Percentiles rank a stretch among this genome's conserved stretches.
These are phyloP conservation scores for Achroia grisella DNA, from an alignment of 1,140 invertebrate genomes.

Conservation along the genomic window DNA sequence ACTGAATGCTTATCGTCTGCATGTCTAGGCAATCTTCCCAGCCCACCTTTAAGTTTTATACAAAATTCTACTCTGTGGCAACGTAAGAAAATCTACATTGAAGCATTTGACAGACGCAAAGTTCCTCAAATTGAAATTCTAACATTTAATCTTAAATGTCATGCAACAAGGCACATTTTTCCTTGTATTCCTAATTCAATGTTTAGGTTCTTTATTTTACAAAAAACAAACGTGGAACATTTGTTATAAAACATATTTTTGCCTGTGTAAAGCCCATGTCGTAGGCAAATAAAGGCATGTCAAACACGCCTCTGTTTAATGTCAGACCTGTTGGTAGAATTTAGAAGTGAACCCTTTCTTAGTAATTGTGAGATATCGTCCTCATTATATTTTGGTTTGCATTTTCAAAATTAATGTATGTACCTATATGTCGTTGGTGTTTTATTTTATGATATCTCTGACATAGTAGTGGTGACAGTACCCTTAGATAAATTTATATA, in stretches of 20 bases:
- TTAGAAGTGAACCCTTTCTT: conserved; percentile 22
- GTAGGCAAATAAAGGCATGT: conserved; percentile 26
- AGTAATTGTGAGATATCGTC: conserved; percentile 12
- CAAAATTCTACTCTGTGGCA: conserved; percentile 30
- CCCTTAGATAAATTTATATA: too few relatives aligned
- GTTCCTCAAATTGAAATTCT: neutral
- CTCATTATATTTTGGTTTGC: neutral
- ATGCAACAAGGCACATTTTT: conserved; percentile 11
- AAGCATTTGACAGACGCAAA: too few relatives aligned
- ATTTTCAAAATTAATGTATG: too few relatives aligned
- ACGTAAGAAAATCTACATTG: conserved; percentile 18
- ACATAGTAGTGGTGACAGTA: too few relatives aligned
- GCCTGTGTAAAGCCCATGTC: too few relatives aligned
- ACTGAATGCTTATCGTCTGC: conserved; percentile 52
- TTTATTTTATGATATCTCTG: too few relatives aligned
- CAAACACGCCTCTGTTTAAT: conserved; percentile 31
- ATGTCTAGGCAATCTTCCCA: conserved; percentile 56
- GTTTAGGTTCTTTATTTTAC: too few relatives aligned
- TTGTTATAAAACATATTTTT: too few relatives aligned
- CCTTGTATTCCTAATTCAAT: neutral
- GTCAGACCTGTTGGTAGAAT: conserved; percentile 10
- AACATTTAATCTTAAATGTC: conserved; percentile 13
- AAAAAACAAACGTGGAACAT: too few relatives aligned
- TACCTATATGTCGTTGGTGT: too few relatives aligned
- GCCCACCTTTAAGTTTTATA: conserved; percentile 10